Conservation (phyloP, 2,888 invertebrate species). For the Eretmocerus hayati region DNA sequence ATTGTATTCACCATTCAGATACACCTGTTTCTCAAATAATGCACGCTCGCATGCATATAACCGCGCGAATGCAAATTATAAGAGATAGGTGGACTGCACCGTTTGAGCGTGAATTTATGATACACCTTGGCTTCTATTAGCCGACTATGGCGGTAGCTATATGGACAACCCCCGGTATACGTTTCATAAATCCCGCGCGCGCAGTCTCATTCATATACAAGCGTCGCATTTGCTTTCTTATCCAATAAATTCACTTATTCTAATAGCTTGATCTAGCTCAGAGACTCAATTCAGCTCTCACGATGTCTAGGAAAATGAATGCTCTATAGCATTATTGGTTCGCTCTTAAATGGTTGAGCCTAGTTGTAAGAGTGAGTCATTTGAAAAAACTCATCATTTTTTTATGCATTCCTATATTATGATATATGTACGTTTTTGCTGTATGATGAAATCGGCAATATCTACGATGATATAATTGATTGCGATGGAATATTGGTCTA, state of each 20-base stretch:
- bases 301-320: too few species aligned
- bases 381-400: too few species aligned
- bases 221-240: conserved; percentile 1
- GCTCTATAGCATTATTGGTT: too few species aligned
- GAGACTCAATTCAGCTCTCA: too few species aligned
- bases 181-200: too few species aligned
- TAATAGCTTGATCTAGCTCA: conserved; percentile 15
- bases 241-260: conserved; percentile 17
- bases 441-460: too few species aligned
- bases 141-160: neutral
- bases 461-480: too few species aligned
- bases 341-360: neutral
- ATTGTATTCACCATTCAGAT: neutral
- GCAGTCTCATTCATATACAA: neutral
- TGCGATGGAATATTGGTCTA: too few species aligned
- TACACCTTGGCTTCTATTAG: conserved; percentile 6
- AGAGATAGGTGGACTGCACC: conserved; percentile 21
- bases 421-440: too few species aligned
- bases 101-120: conserved; percentile 19
- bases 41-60: conserved; percentile 5
- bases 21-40: conserved; percentile 19
- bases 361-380: too few species aligned
- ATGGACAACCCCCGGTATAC: neutral
- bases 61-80: too few species aligned
- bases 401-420: too few species aligned